These are phyloP conservation scores for Phenganax marumi DNA, from an alignment of 92 coral and sea anemone species.

Conservation along the genomic window DNA sequence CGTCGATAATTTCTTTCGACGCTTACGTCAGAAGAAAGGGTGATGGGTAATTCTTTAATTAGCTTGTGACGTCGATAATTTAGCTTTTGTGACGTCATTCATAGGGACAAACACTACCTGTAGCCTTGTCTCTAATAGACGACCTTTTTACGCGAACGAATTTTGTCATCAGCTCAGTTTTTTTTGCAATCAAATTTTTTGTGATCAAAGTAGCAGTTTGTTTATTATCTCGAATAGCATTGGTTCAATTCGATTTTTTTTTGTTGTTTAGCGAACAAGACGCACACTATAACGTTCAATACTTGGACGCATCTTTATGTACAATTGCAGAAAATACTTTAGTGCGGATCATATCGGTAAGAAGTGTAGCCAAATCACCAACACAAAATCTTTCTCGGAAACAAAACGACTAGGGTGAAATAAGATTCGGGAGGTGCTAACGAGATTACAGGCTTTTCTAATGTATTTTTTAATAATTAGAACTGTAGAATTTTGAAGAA, in stretches of 20 bases:
- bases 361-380: not conserved
- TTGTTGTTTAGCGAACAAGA: not conserved
- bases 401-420: not conserved
- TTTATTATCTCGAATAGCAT: not conserved
- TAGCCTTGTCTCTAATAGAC: too few relatives aligned
- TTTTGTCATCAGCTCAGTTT: too few relatives aligned
- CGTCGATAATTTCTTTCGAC: too few relatives aligned
- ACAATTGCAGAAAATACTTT: conserved; percentile 71
- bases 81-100: too few relatives aligned
- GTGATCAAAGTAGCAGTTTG: not conserved
- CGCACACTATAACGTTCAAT: conserved; percentile 50
- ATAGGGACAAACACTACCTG: too few relatives aligned
- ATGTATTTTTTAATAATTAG: conserved; percentile 41
- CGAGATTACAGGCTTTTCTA: not conserved
- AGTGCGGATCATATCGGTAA: conserved; percentile 65
- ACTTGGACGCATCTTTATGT: conserved; percentile 81
- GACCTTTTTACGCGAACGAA: too few relatives aligned
- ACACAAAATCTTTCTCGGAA: too few relatives aligned
- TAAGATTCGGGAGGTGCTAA: not conserved
- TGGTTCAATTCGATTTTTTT: not conserved
- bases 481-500: conserved; percentile 72
- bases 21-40: too few relatives aligned
- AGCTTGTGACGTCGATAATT: too few relatives aligned
- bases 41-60: too few relatives aligned
- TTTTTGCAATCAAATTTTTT: too few relatives aligned